A percentile compares a stretch with the other conserved stretches of the same genome.
Evolutionary conservation across 2,888 invertebrate genomes (phyloP).

Genomic region (Sceliomorpha sp.): DNA sequence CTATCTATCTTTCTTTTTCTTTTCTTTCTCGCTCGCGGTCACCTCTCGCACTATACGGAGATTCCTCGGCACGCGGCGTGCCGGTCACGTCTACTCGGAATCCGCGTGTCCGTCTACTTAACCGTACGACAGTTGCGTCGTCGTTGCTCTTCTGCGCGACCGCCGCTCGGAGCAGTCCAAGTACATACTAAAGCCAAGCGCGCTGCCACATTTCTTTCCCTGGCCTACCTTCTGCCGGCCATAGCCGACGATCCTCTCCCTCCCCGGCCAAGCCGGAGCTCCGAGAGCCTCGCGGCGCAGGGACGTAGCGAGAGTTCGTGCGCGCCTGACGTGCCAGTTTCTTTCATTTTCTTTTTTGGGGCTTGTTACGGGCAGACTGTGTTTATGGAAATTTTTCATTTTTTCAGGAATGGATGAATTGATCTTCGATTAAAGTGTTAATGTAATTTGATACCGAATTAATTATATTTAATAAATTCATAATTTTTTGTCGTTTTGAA

Average conservation of each 20-base stretch:
- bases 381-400: too few species aligned
- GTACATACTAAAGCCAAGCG: conserved; percentile 75
- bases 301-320: too few species aligned
- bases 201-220: conserved; percentile 77
- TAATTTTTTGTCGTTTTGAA: too few species aligned
- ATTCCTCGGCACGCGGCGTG: background rate
- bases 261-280: conserved; percentile 23
- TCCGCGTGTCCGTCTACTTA: background rate
- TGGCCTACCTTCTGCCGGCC: conserved; percentile 76
- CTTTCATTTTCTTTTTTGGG: too few species aligned
- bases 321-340: too few species aligned
- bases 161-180: conserved; percentile 76
- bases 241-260: conserved; percentile 72
- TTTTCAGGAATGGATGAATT: too few species aligned
- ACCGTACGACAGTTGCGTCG: too few species aligned
- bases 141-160: conserved; percentile 58
- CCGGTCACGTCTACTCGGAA: too few species aligned
- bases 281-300: conserved; percentile 21
- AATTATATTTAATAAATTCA: too few species aligned
- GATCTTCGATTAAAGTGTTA: too few species aligned
- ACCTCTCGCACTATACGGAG: too few species aligned
- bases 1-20: conserved; percentile 1
- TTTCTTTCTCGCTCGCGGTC: conserved; percentile 1
- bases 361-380: conserved; percentile 28
- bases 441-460: too few species aligned